These are phyloP conservation scores for Salvator merianae DNA, from an alignment of 2,113 vertebrate genomes.

Conservation along the genomic window DNA sequence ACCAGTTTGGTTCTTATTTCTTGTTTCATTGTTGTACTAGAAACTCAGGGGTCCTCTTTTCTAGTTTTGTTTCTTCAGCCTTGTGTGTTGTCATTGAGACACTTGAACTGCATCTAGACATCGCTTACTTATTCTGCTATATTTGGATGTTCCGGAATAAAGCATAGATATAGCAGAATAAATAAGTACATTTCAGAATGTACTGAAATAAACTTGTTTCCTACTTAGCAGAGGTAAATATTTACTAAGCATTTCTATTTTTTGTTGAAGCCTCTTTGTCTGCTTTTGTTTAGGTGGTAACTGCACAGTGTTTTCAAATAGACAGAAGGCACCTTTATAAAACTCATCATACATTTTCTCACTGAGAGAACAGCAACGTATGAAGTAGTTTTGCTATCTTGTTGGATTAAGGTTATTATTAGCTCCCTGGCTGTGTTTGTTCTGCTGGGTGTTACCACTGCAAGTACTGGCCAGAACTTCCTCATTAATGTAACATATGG, in stretches of 20 bases:
- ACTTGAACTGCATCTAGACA: no score
- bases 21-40: no score
- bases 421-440: constrained; percentile 1
- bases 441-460: background rate
- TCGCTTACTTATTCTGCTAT: no score
- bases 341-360: background rate
- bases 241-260: background rate
- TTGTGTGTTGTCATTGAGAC: no score
- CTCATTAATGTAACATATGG: background rate
- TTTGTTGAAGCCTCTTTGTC: background rate
- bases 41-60: no score
- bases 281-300: background rate
- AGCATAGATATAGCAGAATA: no score
- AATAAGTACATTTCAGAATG: no score
- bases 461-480: constrained; percentile 19
- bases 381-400: background rate
- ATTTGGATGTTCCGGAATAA: no score
- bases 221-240: constrained; percentile 11
- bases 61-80: no score
- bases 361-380: constrained; percentile 11
- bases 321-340: background rate
- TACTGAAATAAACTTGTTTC: background rate
- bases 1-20: no score
- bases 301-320: background rate
- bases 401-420: background rate